Conservation (phyloP, 1,140 invertebrate genomes). For the Drosophila punjabiensis region DNA sequence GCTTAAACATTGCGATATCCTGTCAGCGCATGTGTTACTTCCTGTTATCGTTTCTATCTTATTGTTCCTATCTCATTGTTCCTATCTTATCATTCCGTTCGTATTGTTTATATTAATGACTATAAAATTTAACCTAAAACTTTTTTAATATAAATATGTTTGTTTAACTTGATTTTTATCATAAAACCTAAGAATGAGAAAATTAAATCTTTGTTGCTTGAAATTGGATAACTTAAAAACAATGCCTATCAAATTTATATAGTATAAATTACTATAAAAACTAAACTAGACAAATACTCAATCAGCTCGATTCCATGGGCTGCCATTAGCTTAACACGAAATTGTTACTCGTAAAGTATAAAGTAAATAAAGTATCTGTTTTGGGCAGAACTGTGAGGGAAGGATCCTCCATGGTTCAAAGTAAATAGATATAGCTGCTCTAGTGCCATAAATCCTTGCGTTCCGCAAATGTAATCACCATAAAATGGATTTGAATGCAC, state of each 20-base stretch:
- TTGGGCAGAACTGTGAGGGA: not conserved
- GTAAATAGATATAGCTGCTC: conserved; percentile 4
- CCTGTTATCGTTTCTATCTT: not conserved
- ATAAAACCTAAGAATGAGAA: not conserved
- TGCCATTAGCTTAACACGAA: not conserved
- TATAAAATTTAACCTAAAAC: not conserved
- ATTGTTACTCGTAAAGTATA: conserved; percentile 7
- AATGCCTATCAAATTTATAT: not conserved
- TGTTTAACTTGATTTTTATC: not conserved
- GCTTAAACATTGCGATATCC: not conserved
- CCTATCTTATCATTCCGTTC: too few relatives aligned
- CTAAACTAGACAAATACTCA: too few relatives aligned
- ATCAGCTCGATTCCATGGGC: not conserved
- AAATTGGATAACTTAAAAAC: not conserved
- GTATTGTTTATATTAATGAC: too few relatives aligned
- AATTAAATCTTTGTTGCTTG: too few relatives aligned
- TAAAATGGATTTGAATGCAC: conserved; percentile 39
- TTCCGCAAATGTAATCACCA: conserved; percentile 45
- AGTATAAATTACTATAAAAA: not conserved
- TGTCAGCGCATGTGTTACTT: not conserved
- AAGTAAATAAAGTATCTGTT: not conserved
- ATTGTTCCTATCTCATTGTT: too few relatives aligned
- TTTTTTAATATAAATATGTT: not conserved
- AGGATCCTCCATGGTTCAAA: not conserved
- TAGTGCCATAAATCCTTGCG: conserved; percentile 13